phyloP scores from a whole-genome alignment of 2,888 invertebrate species.

The Hyposoter didymator region DNA sequence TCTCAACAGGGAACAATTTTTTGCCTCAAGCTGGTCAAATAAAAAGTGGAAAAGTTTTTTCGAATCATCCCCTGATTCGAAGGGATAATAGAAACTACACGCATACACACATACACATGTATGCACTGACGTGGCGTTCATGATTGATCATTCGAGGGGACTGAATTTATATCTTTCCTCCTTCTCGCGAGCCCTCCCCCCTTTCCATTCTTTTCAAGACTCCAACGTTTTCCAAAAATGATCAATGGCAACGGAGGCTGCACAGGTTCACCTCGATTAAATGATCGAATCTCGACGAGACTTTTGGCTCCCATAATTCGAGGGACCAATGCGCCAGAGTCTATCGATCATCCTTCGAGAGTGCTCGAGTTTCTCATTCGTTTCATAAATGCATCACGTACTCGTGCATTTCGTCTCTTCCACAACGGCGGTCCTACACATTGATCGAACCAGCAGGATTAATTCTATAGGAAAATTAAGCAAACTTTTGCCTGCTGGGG shows the following conservation, averaged over 20 bases:
- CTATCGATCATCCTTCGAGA: conserved; percentile 61
- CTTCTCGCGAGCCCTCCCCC: neutral
- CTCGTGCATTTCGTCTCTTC: conserved; percentile 18
- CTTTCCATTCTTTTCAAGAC: conserved; percentile 19
- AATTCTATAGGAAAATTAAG: conserved; percentile 31
- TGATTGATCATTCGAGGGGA: conserved; percentile 70
- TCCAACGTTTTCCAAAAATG: conserved; percentile 55
- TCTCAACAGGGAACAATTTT: conserved; percentile 31
- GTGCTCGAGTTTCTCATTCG: conserved; percentile 62
- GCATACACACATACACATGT: conserved; percentile 7
- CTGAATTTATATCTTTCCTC: conserved; percentile 64
- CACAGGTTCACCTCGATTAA: conserved; percentile 62
- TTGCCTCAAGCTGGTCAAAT: conserved; percentile 60
- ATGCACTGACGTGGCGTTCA: conserved; percentile 57
- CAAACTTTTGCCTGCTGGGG: conserved; percentile 11
- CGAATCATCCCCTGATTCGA: conserved; percentile 49
- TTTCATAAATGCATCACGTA: conserved; percentile 58
- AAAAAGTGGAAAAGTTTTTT: conserved; percentile 42
- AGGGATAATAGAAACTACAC: conserved; percentile 39
- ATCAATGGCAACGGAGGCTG: conserved; percentile 63
- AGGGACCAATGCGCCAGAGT: conserved; percentile 21
- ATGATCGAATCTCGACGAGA: conserved; percentile 56
- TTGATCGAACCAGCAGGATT: conserved; percentile 10
- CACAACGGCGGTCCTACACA: neutral
- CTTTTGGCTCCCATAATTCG: conserved; percentile 45